These are phyloP conservation scores for Trachelus iudaicus DNA, from an alignment of 2,888 invertebrate genomes.

Conservation along the genomic window DNA sequence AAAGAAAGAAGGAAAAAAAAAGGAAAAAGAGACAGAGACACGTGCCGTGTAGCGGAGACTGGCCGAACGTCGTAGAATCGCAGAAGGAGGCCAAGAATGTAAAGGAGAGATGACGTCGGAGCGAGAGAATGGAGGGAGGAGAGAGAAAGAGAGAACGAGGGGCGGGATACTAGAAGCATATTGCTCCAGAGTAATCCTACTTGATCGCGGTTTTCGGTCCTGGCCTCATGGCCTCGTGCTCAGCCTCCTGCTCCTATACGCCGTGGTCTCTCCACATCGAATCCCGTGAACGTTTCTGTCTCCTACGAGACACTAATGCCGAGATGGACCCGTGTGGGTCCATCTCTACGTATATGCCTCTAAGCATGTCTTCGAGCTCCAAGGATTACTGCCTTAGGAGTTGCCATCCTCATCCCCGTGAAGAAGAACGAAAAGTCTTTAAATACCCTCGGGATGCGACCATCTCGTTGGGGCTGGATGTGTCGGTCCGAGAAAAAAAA, in stretches of 20 bases:
- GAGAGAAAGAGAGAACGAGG: slow-evolving; percentile 20
- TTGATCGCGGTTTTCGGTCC: slow-evolving; percentile 62
- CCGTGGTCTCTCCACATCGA: slow-evolving; percentile 19
- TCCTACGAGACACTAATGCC: slow-evolving; percentile 41
- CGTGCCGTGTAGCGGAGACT: not conserved
- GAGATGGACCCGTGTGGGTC: slow-evolving; percentile 14
- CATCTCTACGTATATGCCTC: too few relatives aligned
- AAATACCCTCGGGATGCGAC: slow-evolving; percentile 61
- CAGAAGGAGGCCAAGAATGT: slow-evolving; percentile 7
- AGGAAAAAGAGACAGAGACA: slow-evolving; percentile 21
- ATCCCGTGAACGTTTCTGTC: slow-evolving; percentile 27
- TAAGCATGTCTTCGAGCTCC: slow-evolving; percentile 46
- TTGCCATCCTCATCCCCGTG: slow-evolving; percentile 40
- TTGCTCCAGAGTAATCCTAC: slow-evolving; percentile 62
- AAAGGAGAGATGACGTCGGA: slow-evolving; percentile 3
- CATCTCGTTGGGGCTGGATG: slow-evolving; percentile 48
- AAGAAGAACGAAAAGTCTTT: slow-evolving; percentile 58
- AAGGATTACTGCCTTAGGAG: slow-evolving; percentile 59
- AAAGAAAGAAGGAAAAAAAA: slow-evolving; percentile 17
- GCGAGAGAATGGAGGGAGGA: slow-evolving; percentile 17
- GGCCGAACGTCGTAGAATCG: too few relatives aligned
- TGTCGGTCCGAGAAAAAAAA: slow-evolving; percentile 56
- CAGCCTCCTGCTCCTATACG: slow-evolving; percentile 25
- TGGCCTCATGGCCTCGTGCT: slow-evolving; percentile 27
- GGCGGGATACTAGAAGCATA: slow-evolving; percentile 48